Base-by-base conservation (phyloP, 2,797 vertebrate species). In the Antrozous pallidus region DNA sequence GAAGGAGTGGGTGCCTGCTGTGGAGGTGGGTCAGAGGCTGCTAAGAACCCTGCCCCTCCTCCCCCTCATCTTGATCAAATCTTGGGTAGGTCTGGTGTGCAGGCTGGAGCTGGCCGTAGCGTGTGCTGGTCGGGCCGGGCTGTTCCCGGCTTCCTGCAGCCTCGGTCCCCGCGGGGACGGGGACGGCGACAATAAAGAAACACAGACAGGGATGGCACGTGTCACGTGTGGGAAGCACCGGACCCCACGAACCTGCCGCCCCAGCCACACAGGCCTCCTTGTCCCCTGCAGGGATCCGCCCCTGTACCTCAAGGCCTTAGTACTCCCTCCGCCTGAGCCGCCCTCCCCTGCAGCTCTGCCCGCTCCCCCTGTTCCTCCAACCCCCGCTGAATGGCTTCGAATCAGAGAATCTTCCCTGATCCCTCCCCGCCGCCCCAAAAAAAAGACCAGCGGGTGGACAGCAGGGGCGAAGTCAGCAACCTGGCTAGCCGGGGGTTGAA, bases 191-290 rank as follows among this genome's bases (percentile, higher is more conserved):
- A 80, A 88, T 95, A 94, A 88, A 92, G 51, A 36, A 10, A 13
- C 0, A 12, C 18, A 54, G 28, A n/a, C 14, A 0, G 69, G 38
- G 26, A 5, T 1, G 22, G 28, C 17, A 0, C 0, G 12, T 13
- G 67, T 56, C 8, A 5, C 40, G 9, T 61, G 83, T 61, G 47
- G 11, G 28, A 36, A 40, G 75, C 4, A 13, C 13, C 6, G 77
- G 31, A 4, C 36, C 22, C 12, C 42, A 2, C 24, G 1, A 3
- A 7, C 2, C 28, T 18, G 42, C 77, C 18, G 1, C 63, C 54
- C 3, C 0, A 8, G 6, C 42, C 28, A 31, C 51, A 2, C 28
- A 1, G 49, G 49, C 33, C 40, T 22, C 42, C 18, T 16, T 7
- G 33, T 51, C 22, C 78, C 71, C n/a, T 49, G 14, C 47, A 22